Base-by-base conservation (phyloP, 1,140 invertebrate species). In the Archivesica marissinica region DNA sequence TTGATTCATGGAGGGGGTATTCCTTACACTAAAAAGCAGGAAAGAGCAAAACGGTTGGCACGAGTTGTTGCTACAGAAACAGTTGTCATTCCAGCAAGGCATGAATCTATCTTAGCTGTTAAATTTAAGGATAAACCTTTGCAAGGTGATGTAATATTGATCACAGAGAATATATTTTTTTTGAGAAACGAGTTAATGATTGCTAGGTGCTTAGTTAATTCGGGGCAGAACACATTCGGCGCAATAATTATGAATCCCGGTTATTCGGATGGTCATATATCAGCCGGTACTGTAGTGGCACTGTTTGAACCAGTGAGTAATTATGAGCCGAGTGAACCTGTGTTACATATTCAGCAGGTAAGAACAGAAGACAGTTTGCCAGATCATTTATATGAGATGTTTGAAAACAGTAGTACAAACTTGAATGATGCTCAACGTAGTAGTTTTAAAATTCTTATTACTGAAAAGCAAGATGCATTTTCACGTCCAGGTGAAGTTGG, bases 401-500 rank as follows among this genome's bases (percentile, higher is more conserved):
- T 52, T 15, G 28, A 44, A 1, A 2, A 13, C 17, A 33, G 50
- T 25, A 54, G 28, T 47, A 52, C 4, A 28, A 75, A 75, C 23
- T 23, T 75, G 0, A 54, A 75, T 75, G 52, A 20, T 3, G 72
- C 52, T 25, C 72, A 75, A 23, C 0, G 0, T 3, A 30, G 35
- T 20, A 9, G 35, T 30, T 75, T 75, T 28, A 30, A 47, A 20
- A 13, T 0, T 9, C 23, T 64, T 3, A 0, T 33, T 4, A 41
- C 72, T 33, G 28, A 17, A 70, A n/a, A 61, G 0, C 72, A 83
- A 44, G 28, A 61, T 52, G 83, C 72, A 0, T 64, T 78, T 72
- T 28, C 76, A 59, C 78, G 41, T n/a, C 50, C 74, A 39, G 47
- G 64, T 9, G 39, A 80, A 68, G 41, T 80, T 30, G 77, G 77